phyloP scores from a whole-genome alignment of 2,113 vertebrate species.

The Microcebus lehilahytsara region DNA sequence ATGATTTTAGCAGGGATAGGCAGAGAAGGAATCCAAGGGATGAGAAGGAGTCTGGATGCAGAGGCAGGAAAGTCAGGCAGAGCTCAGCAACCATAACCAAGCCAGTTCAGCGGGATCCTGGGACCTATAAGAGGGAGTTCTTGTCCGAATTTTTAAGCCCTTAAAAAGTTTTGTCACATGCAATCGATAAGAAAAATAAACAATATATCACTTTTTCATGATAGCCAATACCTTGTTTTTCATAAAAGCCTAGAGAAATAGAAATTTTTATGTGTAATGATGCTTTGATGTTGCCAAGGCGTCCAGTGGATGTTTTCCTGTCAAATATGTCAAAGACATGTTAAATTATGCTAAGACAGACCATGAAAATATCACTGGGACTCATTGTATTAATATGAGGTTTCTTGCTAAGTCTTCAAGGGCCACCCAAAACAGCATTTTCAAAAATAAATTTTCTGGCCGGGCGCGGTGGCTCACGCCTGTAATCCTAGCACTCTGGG shows the following conservation, averaged over 20 bases:
- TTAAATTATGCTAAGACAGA: not conserved
- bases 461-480: too few relatives aligned
- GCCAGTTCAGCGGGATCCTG: not conserved
- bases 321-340: not conserved
- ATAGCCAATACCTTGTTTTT: not conserved
- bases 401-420: not conserved
- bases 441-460: not conserved
- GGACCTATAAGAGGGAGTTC: not conserved
- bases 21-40: not conserved
- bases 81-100: not conserved
- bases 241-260: constrained; percentile 6
- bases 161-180: not conserved
- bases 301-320: not conserved
- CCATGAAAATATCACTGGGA: not conserved
- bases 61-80: not conserved
- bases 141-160: not conserved
- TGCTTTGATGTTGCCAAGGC: not conserved
- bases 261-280: not conserved
- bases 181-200: constrained; percentile 10
- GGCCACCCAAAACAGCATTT: not conserved
- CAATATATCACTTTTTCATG: not conserved
- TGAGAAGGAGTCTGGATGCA: not conserved
- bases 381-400: not conserved
- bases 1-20: not conserved
- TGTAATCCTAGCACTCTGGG: too few relatives aligned